These are phyloP conservation scores for Sesia bembeciformis DNA, from an alignment of 2,888 invertebrate genomes.

Conservation along the genomic window DNA sequence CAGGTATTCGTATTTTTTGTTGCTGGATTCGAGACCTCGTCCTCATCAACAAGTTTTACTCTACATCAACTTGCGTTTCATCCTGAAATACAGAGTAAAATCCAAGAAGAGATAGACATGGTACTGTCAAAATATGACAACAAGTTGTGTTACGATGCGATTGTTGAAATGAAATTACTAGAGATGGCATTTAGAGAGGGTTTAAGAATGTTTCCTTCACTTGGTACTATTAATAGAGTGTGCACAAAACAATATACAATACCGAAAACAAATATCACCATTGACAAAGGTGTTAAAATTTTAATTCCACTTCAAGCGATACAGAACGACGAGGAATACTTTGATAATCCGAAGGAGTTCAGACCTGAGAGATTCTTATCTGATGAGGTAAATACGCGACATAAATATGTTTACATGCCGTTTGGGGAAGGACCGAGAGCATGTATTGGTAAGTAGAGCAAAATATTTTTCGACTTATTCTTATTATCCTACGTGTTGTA, in stretches of 20 bases:
- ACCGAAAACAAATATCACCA: slow-evolving; percentile 5
- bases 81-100: slow-evolving; percentile 19
- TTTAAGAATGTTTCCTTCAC: slow-evolving; percentile 10
- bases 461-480: not conserved
- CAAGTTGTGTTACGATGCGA: slow-evolving; percentile 10
- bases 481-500: not conserved
- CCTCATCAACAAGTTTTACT: slow-evolving; percentile 25
- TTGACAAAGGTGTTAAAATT: slow-evolving; percentile 9
- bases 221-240: slow-evolving; percentile 8
- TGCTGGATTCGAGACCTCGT: slow-evolving; percentile 26
- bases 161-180: slow-evolving; percentile 7
- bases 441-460: slow-evolving; percentile 4
- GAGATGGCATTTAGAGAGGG: slow-evolving; percentile 10
- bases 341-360: slow-evolving; percentile 9
- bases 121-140: slow-evolving; percentile 8
- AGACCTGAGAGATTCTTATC: slow-evolving; percentile 3
- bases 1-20: slow-evolving; percentile 22
- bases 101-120: slow-evolving; percentile 20
- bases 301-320: slow-evolving; percentile 9
- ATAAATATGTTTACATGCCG: slow-evolving; percentile 7
- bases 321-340: slow-evolving; percentile 11
- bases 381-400: not conserved
- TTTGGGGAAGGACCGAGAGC: slow-evolving; percentile 7
- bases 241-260: slow-evolving; percentile 8
- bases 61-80: slow-evolving; percentile 23